These are phyloP conservation scores for Gnathonemus longibarbis DNA, from an alignment of 2,113 vertebrate species.

Conservation along the genomic window DNA sequence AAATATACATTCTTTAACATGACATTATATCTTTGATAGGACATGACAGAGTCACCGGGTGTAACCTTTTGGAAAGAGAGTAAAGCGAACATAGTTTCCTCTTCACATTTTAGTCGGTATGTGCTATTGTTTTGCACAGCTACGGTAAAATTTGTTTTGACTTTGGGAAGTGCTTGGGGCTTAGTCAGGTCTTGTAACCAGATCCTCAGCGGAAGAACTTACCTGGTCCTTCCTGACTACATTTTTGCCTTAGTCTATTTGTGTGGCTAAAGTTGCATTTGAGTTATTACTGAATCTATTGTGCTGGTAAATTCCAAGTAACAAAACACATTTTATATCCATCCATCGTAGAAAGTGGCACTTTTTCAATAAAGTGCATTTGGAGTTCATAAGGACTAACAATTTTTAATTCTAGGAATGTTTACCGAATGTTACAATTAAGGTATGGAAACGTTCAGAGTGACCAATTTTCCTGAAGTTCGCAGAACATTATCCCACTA, in stretches of 20 bases:
- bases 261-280: not conserved
- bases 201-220: not conserved
- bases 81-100: not conserved
- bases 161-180: not conserved
- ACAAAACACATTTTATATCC: not conserved
- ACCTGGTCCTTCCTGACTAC: not conserved
- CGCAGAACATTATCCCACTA: not conserved
- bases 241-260: not conserved
- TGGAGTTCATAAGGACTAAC: not conserved
- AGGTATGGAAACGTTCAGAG: not conserved
- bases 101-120: not conserved
- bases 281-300: not conserved
- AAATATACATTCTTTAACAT: not conserved
- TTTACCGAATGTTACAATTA: not conserved
- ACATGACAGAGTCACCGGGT: not conserved
- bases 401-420: not conserved
- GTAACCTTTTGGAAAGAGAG: not conserved
- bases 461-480: not conserved
- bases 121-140: not conserved
- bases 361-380: not conserved
- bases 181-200: not conserved
- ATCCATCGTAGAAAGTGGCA: not conserved
- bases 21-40: not conserved
- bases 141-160: not conserved
- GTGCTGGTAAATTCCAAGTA: not conserved